Conservation (phyloP, 2,113 vertebrate genomes). For the Pampusana beccarii region DNA sequence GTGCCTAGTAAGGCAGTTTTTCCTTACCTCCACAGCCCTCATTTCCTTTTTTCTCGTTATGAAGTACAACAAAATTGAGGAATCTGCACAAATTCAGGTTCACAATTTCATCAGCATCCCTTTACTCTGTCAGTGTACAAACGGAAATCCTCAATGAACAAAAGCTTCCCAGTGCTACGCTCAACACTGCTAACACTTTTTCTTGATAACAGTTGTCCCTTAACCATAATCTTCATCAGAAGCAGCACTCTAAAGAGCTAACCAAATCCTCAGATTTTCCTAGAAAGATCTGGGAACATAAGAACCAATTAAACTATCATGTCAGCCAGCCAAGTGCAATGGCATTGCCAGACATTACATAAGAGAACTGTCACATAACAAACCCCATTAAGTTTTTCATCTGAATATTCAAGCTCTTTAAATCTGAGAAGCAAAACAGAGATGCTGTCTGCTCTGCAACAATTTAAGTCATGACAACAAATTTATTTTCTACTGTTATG, state of each 20-base stretch:
- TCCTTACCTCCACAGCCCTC: background rate
- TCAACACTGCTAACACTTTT: background rate
- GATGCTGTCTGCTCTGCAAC: background rate
- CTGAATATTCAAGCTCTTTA: background rate
- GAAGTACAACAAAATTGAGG: background rate
- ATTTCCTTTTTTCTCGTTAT: background rate
- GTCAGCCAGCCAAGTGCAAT: background rate
- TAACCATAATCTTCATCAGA: background rate
- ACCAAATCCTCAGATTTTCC: constrained; percentile 1
- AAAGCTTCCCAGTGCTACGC: background rate
- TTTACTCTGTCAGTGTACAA: background rate
- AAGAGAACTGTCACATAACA: background rate
- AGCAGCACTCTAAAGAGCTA: background rate
- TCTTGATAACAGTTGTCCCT: background rate
- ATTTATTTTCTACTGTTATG: background rate
- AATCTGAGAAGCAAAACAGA: constrained; percentile 1
- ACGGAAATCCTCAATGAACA: background rate
- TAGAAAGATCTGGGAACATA: constrained; percentile 19
- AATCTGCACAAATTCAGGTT: background rate
- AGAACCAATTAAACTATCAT: constrained; percentile 8
- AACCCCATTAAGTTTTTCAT: background rate
- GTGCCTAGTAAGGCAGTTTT: background rate
- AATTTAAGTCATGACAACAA: background rate
- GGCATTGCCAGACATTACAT: background rate
- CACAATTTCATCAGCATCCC: background rate